Percentiles rank a stretch among this genome's conserved stretches.
Evolutionary conservation across 2,113 vertebrate species (phyloP).

Genomic region (Eubucco bourcierii): DNA sequence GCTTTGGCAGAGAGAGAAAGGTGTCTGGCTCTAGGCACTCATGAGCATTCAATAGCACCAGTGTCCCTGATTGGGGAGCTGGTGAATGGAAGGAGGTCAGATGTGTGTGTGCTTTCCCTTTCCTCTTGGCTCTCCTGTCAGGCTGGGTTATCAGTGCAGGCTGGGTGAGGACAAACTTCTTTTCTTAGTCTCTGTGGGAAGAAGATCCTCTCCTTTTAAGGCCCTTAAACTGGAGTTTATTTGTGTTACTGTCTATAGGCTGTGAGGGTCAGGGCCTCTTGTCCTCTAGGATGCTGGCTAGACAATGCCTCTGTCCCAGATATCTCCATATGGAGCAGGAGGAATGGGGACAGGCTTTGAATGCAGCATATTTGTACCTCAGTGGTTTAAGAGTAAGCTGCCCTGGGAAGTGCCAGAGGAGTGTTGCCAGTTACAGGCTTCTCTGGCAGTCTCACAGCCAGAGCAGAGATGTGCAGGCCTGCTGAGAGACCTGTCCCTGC

Average conservation of each 20-base stretch:
- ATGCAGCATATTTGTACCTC: neutral
- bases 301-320: neutral
- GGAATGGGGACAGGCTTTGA: neutral
- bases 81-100: conserved; percentile 10
- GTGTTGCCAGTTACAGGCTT: neutral
- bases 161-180: neutral
- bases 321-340: neutral
- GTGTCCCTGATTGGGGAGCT: neutral
- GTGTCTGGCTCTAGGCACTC: conserved; percentile 28
- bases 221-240: neutral
- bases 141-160: neutral
- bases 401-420: neutral
- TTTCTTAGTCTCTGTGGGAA: neutral
- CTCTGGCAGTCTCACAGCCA: neutral
- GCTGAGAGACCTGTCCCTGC: neutral
- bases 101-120: neutral
- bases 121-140: neutral
- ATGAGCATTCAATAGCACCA: neutral
- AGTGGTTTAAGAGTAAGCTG: neutral
- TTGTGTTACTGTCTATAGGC: neutral
- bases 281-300: neutral
- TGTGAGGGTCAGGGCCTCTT: neutral
- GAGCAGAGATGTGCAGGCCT: neutral
- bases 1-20: neutral
- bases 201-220: neutral